Evolutionary conservation across 2,797 vertebrate species (phyloP).

Genomic region (Salmo trutta): DNA sequence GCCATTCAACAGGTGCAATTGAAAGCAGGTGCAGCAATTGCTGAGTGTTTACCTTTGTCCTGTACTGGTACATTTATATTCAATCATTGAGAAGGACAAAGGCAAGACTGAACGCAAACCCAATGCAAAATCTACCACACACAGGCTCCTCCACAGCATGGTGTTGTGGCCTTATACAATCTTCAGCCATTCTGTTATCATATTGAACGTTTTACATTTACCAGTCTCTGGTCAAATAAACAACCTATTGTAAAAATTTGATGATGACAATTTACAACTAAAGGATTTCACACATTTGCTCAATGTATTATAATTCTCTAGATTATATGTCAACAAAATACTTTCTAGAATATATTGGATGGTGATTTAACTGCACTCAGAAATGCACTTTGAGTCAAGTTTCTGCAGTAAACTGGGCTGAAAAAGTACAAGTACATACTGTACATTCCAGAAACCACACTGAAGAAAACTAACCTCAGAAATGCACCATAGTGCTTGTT

Average conservation of each 20-base stretch:
- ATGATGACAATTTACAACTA: not conserved
- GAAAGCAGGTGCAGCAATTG: conserved; percentile 33
- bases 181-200: not conserved
- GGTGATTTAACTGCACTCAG: not conserved
- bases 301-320: too few relatives aligned
- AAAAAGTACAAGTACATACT: conserved; percentile 17
- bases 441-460: conserved; percentile 23
- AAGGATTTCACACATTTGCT: too few relatives aligned
- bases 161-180: not conserved
- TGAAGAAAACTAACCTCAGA: conserved; percentile 17
- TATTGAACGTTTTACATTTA: not conserved
- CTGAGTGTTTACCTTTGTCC: conserved; percentile 26
- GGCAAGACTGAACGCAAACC: conserved; percentile 10
- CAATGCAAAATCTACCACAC: conserved; percentile 8
- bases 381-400: not conserved
- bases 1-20: conserved; percentile 49
- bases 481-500: conserved; percentile 23
- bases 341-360: not conserved
- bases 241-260: not conserved
- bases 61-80: conserved; percentile 30
- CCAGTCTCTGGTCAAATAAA: not conserved
- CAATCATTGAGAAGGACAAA: conserved; percentile 30
- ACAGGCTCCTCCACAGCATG: not conserved
- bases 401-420: not conserved
- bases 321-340: too few relatives aligned